Conservation (phyloP, 1,140 invertebrate genomes). For the Drosophila pseudoananassae region DNA sequence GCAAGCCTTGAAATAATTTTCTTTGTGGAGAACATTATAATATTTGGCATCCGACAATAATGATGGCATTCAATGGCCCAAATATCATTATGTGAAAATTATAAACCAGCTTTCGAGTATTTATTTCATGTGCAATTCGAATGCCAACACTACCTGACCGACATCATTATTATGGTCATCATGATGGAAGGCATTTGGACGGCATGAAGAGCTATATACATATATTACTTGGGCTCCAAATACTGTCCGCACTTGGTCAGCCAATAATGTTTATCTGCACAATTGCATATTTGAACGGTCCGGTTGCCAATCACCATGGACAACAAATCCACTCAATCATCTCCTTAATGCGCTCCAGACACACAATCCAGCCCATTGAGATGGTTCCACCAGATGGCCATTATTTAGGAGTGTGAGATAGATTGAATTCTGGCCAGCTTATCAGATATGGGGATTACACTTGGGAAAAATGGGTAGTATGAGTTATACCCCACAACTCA, state of each 20-base stretch:
- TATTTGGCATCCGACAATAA: slow-evolving; percentile 13
- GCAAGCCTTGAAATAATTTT: neutral
- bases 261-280: slow-evolving; percentile 63
- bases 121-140: slow-evolving; percentile 24
- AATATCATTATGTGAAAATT: slow-evolving; percentile 47
- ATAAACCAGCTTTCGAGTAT: slow-evolving; percentile 15
- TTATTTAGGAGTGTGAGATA: slow-evolving; percentile 27
- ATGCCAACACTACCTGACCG: slow-evolving; percentile 33
- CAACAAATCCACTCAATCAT: slow-evolving; percentile 80
- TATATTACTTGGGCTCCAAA: slow-evolving; percentile 53
- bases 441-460: slow-evolving; percentile 8
- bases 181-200: slow-evolving; percentile 8
- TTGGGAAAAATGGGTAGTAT: neutral
- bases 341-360: slow-evolving; percentile 63
- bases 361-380: neutral
- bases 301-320: slow-evolving; percentile 53
- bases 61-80: slow-evolving; percentile 27
- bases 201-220: slow-evolving; percentile 34
- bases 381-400: slow-evolving; percentile 28
- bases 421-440: slow-evolving; percentile 19
- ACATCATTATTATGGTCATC: slow-evolving; percentile 30
- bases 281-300: slow-evolving; percentile 66
- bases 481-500: too few species aligned
- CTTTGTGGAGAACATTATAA: neutral
- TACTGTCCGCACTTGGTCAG: slow-evolving; percentile 60